Base-by-base conservation (phyloP, 35 echinoderm and acorn worm genomes). In the Apostichopus japonicus region DNA sequence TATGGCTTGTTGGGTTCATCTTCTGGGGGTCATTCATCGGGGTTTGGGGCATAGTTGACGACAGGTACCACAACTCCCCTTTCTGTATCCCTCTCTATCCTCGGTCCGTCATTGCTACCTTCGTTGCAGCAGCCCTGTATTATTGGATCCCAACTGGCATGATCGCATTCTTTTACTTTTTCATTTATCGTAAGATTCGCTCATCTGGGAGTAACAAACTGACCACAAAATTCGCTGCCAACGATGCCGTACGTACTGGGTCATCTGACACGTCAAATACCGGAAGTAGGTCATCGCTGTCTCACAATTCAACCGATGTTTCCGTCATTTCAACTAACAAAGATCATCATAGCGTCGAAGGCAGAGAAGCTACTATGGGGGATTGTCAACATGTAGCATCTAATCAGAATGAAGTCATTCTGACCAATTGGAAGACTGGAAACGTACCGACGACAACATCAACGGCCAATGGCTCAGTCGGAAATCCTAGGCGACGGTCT, bases 111-210 rank as follows among this genome's bases (percentile, higher is more conserved):
- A 10, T 27, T 4, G 53, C 24, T 54, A 55, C 79, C 5, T 27
- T 82, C 4, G 79, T 82, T 82, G 79, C 79, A 25, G 33, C 79
- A 8, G n/a, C 79, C 6, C 25, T 82, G 79, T 82, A 52, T 25
- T 82, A 82, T 19, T 82, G 79, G 79, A 52, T 82, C 19, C 79
- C 79, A 16, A 82, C 24, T 44, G n/a, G 8, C 14, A 52, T 53
- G 25, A 82, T 82, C 19, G 79, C 27, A 25, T 16, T 82, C 79
- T 82, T 82, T 6, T 82, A 82, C 10, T 27, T 53, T 44, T 82
- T 82, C 8, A 82, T 82, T 13, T 82, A 82, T 55, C 79, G 79
- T 33, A 82, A 82, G 54, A 82, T 82, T 55, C 79, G 79, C 54
- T 53, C 79, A 19, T 82, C 79, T 55, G 79, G 79, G 13, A 19